phyloP scores from a whole-genome alignment of 2,888 invertebrate species.

The Elgonia sp. region DNA sequence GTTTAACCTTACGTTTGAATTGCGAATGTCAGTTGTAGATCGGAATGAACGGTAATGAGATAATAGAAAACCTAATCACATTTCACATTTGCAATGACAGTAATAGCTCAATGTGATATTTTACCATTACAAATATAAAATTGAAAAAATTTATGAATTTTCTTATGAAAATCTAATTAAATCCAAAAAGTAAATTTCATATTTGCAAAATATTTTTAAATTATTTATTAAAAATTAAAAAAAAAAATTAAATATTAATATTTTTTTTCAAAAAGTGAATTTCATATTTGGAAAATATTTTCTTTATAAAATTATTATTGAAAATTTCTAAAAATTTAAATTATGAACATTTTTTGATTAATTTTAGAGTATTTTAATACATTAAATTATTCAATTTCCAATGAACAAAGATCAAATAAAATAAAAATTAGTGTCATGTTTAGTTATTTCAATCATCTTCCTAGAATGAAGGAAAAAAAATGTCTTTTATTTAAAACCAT shows the following conservation, averaged over 20 bases:
- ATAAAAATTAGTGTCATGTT: no score
- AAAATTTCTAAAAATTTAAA: no score
- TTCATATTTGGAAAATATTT: no score
- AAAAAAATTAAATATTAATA: no score
- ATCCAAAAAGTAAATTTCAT: no score
- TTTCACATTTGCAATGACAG: not conserved
- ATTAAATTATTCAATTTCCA: not conserved
- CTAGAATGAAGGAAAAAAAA: not conserved
- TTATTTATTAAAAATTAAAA: no score
- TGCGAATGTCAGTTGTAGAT: constrained; percentile 4
- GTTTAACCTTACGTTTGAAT: constrained; percentile 15
- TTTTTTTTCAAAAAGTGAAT: no score
- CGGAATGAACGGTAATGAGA: not conserved
- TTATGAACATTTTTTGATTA: no score
- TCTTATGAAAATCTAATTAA: no score
- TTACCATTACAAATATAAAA: not conserved
- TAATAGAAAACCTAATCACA: not conserved
- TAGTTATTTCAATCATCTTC: not conserved
- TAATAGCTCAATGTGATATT: not conserved
- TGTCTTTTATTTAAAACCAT: not conserved
- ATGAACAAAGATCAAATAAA: not conserved
- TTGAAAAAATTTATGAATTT: not conserved
- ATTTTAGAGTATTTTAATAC: no score
- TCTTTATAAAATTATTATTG: no score
- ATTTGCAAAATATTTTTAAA: no score